Evolutionary conservation across 2,797 vertebrate species (phyloP).

Genomic region (Salarias fasciatus): DNA sequence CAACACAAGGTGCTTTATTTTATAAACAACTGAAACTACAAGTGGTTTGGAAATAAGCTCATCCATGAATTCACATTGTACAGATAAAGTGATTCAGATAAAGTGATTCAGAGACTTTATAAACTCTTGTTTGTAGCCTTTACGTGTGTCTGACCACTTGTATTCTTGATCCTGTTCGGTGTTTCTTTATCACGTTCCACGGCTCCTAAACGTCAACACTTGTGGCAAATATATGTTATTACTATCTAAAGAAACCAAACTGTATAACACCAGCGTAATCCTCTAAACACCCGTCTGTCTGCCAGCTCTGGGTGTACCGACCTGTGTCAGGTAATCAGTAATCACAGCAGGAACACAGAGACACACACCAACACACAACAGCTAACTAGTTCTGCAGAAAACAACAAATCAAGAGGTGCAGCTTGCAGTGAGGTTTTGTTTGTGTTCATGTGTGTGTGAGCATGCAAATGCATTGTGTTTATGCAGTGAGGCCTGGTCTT

Average conservation of each 20-base stretch:
- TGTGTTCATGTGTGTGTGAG: constrained; percentile 32
- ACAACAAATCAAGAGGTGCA: constrained; percentile 23
- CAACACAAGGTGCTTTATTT: too few species aligned
- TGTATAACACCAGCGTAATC: constrained; percentile 21
- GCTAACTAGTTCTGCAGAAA: constrained; percentile 23
- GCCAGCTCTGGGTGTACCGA: constrained; percentile 14
- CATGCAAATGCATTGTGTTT: constrained; percentile 32
- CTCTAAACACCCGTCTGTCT: constrained; percentile 18
- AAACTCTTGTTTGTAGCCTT: too few species aligned
- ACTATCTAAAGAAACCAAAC: neutral
- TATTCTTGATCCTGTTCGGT: too few species aligned
- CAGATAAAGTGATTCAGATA: too few species aligned
- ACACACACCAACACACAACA: neutral
- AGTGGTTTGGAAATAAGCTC: too few species aligned
- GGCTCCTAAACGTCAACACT: too few species aligned
- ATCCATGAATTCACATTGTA: too few species aligned
- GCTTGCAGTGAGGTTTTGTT: constrained; percentile 18
- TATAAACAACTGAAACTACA: too few species aligned
- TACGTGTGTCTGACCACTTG: too few species aligned
- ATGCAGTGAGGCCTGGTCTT: constrained; percentile 67
- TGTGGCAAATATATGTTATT: neutral
- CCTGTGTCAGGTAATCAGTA: constrained; percentile 42
- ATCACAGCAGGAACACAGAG: constrained; percentile 17
- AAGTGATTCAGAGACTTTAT: too few species aligned
- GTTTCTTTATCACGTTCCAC: too few species aligned